These are phyloP conservation scores for Jordanella pulchra DNA, from an alignment of 2,797 vertebrate species.

Conservation along the genomic window DNA sequence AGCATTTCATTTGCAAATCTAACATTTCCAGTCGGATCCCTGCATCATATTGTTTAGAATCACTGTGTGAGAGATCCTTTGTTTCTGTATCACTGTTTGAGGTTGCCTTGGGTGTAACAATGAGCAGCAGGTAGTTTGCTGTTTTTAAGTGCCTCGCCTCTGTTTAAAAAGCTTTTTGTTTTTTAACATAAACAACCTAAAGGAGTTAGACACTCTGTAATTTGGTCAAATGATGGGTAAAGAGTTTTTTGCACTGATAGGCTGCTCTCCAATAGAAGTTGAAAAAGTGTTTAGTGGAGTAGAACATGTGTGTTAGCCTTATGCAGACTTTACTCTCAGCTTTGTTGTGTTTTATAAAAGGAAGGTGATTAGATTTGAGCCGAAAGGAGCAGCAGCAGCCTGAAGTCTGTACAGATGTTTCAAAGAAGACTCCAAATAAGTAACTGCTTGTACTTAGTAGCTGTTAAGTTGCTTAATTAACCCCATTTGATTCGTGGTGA, in stretches of 20 bases:
- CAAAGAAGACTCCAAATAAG: background rate
- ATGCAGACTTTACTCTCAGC: too few relatives aligned
- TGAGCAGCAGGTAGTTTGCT: slow-evolving; percentile 61
- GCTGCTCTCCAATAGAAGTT: background rate
- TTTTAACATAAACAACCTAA: slow-evolving; percentile 67
- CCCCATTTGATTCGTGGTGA: background rate
- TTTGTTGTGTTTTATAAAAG: slow-evolving; percentile 14
- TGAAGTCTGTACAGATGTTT: background rate
- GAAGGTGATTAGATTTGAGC: slow-evolving; percentile 6
- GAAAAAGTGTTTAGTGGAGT: background rate
- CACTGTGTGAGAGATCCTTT: slow-evolving; percentile 24
- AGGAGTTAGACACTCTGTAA: slow-evolving; percentile 55
- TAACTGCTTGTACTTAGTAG: background rate
- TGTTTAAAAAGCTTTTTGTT: slow-evolving; percentile 62
- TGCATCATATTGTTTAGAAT: slow-evolving; percentile 53
- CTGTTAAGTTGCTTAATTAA: background rate
- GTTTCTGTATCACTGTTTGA: slow-evolving; percentile 45
- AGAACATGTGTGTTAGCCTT: too few relatives aligned
- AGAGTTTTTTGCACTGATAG: slow-evolving; percentile 14
- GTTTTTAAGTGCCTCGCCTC: slow-evolving; percentile 60
- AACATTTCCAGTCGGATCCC: slow-evolving; percentile 58
- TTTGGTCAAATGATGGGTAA: slow-evolving; percentile 54
- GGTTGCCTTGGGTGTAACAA: slow-evolving; percentile 41
- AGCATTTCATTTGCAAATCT: slow-evolving; percentile 63
- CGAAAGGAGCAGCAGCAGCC: slow-evolving; percentile 1